Conservation (phyloP, 2,888 invertebrate species). For the Chelonus formosanus region DNA sequence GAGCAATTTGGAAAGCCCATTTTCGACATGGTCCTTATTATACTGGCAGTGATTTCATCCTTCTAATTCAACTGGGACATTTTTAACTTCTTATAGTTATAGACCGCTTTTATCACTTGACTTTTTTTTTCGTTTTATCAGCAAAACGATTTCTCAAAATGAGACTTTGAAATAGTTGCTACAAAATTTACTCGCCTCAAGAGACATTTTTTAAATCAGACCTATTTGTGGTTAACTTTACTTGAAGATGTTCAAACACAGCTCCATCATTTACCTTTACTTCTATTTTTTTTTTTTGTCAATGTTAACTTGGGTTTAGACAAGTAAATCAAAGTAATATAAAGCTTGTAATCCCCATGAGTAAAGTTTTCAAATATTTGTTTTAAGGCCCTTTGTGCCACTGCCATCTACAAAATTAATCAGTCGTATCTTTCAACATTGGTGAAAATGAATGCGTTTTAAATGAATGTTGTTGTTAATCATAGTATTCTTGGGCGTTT, state of each 20-base stretch:
- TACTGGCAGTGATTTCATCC: constrained; percentile 10
- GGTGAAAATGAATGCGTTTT: no score
- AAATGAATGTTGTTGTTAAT: no score
- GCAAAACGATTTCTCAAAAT: no score
- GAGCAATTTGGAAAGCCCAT: constrained; percentile 11
- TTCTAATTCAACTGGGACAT: not conserved
- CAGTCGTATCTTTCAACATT: not conserved
- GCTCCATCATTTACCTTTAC: constrained; percentile 1
- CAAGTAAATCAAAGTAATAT: constrained; percentile 17
- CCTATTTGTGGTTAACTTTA: not conserved
- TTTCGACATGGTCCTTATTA: constrained; percentile 32
- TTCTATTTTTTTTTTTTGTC: constrained; percentile 1
- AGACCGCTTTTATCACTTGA: no score
- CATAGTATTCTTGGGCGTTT: no score
- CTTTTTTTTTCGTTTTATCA: no score
- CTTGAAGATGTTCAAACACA: not conserved
- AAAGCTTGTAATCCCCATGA: constrained; percentile 12
- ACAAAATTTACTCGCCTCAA: no score
- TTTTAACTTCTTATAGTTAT: no score
- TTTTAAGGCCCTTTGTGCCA: not conserved
- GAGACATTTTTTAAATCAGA: no score
- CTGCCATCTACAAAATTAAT: constrained; percentile 13
- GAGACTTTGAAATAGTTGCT: no score
- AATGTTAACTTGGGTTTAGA: not conserved
- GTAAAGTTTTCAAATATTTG: constrained; percentile 24